Conservation (phyloP, 2,797 vertebrate genomes). For the Agapornis canus region DNA sequence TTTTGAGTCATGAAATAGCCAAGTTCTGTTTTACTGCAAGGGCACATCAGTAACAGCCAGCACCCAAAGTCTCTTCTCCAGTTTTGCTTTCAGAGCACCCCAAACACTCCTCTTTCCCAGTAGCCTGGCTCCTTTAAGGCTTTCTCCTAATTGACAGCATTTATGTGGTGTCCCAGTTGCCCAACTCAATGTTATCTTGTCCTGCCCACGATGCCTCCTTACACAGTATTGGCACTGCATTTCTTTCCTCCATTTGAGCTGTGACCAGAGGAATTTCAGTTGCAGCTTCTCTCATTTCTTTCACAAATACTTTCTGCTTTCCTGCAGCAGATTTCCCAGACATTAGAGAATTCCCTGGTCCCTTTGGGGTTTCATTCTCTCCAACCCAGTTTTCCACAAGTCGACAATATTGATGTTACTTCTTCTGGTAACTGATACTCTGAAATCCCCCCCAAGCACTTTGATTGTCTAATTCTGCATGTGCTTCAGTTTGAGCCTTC, state of each 20-base stretch:
- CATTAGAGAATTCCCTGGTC: slow-evolving; percentile 7
- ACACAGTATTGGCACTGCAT: not conserved
- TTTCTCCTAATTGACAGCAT: not conserved
- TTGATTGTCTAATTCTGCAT: accelerated
- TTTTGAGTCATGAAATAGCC: not conserved
- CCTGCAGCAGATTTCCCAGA: slow-evolving; percentile 37
- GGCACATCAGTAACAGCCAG: not conserved
- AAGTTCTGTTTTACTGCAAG: accelerated
- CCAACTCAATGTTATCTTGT: not conserved
- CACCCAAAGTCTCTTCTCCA: not conserved
- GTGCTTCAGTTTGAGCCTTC: not conserved
- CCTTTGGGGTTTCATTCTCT: not conserved
- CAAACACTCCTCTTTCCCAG: not conserved
- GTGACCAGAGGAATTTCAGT: slow-evolving; percentile 1
- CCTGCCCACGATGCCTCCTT: not conserved
- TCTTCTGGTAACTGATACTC: not conserved
- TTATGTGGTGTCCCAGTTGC: not conserved
- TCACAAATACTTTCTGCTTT: slow-evolving; percentile 36
- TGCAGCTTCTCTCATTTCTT: slow-evolving; percentile 6
- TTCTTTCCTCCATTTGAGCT: not conserved
- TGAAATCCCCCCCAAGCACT: not conserved
- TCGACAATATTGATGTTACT: not conserved
- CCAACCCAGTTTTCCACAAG: not conserved
- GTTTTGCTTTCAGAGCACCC: not conserved
- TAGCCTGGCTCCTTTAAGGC: not conserved